phyloP scores from a whole-genome alignment of 1,140 invertebrate genomes.

The Achroia grisella region DNA sequence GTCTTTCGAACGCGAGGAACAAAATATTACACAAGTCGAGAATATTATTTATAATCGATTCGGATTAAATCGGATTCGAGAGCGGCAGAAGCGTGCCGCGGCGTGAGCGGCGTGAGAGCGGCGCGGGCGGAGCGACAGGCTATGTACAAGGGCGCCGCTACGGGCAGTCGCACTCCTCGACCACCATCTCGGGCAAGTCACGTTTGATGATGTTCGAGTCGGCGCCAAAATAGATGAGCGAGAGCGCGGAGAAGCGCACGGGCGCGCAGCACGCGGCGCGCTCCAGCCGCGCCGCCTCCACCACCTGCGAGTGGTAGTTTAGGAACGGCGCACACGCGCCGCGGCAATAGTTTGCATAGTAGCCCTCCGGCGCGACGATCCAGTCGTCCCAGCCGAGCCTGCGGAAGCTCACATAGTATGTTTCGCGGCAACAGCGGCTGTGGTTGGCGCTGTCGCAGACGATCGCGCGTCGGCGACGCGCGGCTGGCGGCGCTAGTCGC shows the following conservation, averaged over 20 bases:
- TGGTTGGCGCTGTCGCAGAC: conserved; percentile 85
- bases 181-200: conserved; percentile 96
- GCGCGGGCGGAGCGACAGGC: conserved; percentile 33
- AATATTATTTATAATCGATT: conserved; percentile 69
- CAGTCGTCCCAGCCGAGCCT: conserved; percentile 95
- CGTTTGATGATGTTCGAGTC: conserved; percentile 94
- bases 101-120: conserved; percentile 13
- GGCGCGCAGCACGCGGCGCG: conserved; percentile 95
- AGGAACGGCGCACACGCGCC: conserved; percentile 89
- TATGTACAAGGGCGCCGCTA: conserved; percentile 68
- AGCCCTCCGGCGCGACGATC: conserved; percentile 92
- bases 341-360: conserved; percentile 95
- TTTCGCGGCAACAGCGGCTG: conserved; percentile 92
- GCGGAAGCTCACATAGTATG: conserved; percentile 92
- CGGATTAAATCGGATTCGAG: conserved; percentile 58
- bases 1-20: conserved; percentile 70
- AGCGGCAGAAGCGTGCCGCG: conserved; percentile 48
- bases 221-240: conserved; percentile 94
- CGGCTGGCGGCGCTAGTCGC: conserved; percentile 80
- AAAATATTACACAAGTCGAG: conserved; percentile 70
- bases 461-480: conserved; percentile 84
- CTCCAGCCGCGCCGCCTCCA: conserved; percentile 89
- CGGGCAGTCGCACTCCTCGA: conserved; percentile 96
- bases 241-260: conserved; percentile 92
- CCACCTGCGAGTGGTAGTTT: conserved; percentile 91